Evolutionary conservation across 2,797 vertebrate genomes (phyloP).

Genomic region (Neomorphus geoffroyi): DNA sequence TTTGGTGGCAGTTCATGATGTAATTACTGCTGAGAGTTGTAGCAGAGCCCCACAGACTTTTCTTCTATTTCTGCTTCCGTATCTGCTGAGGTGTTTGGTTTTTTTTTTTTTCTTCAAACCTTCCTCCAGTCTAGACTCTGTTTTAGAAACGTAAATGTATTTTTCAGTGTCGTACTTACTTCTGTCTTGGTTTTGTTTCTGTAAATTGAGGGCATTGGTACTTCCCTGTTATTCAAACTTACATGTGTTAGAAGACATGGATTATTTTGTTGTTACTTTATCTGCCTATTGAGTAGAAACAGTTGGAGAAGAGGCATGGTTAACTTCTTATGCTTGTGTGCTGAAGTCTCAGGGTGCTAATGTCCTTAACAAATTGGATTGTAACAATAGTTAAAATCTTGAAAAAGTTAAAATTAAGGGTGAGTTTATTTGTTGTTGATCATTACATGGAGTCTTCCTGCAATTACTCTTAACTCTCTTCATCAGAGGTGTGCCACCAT

Average conservation of each 20-base stretch:
- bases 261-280: background rate
- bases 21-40: background rate
- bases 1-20: background rate
- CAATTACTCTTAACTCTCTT: background rate
- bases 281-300: background rate
- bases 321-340: background rate
- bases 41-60: background rate
- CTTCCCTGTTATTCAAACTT: background rate
- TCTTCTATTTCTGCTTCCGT: background rate
- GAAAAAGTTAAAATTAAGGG: background rate
- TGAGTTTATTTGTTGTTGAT: background rate
- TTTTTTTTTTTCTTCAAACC: background rate
- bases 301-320: background rate
- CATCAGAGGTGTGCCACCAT: background rate
- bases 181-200: background rate
- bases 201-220: background rate
- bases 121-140: background rate
- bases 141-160: background rate
- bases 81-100: background rate
- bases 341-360: background rate
- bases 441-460: background rate
- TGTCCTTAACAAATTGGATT: background rate
- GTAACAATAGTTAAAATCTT: background rate
- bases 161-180: rapidly evolving
- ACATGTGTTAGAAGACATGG: background rate